Percentiles rank a stretch among this genome's conserved stretches.
Evolutionary conservation across 2,113 vertebrate genomes (phyloP).

Genomic region (Microcebus murinus): DNA sequence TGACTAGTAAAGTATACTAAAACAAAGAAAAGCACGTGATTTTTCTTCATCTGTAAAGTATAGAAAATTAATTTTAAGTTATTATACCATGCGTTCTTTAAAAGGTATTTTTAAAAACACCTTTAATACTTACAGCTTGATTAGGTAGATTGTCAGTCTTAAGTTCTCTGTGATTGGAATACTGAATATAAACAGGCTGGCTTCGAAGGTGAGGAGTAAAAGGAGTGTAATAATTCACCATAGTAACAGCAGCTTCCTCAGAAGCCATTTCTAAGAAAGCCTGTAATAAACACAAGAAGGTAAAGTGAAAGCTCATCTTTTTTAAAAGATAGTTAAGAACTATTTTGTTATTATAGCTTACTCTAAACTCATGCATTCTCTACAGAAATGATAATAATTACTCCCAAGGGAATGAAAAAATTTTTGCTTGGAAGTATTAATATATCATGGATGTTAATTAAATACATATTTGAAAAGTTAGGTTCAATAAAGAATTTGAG

Average conservation of each 20-base stretch:
- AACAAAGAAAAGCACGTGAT: neutral
- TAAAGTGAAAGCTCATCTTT: constrained; percentile 57
- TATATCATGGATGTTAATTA: neutral
- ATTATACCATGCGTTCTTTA: neutral
- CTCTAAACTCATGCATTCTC: constrained; percentile 37
- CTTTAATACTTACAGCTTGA: constrained; percentile 87
- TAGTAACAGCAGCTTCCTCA: constrained; percentile 88
- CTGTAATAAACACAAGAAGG: constrained; percentile 83
- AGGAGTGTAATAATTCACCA: constrained; percentile 89
- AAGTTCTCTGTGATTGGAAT: constrained; percentile 90
- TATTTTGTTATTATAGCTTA: neutral
- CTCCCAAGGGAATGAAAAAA: neutral
- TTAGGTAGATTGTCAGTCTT: constrained; percentile 87
- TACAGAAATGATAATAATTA: neutral
- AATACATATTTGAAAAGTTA: constrained; percentile 32
- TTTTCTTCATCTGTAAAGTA: neutral
- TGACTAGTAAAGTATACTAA: neutral
- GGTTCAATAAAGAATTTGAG: constrained; percentile 17
- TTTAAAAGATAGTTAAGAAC: constrained; percentile 54
- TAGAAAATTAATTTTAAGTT: constrained; percentile 32
- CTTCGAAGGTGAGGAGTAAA: constrained; percentile 84
- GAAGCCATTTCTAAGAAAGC: constrained; percentile 95
- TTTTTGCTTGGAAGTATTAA: neutral
- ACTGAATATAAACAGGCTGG: constrained; percentile 91
- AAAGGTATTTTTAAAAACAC: constrained; percentile 26